These are phyloP conservation scores for Cantharis flavilabris DNA, from an alignment of 2,888 invertebrate species.

Conservation along the genomic window DNA sequence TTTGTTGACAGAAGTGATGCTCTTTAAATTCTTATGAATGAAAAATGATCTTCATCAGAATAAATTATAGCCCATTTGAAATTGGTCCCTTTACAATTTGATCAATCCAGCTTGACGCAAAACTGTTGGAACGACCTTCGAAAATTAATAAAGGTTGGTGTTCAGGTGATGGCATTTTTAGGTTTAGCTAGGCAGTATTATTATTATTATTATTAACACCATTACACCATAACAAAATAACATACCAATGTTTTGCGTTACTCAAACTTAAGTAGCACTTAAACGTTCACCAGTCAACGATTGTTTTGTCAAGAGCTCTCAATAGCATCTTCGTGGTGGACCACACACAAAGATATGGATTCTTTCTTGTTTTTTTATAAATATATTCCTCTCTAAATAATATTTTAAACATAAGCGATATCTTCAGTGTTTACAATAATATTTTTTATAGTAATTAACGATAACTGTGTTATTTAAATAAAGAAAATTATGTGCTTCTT, in stretches of 20 bases:
- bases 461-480: neutral
- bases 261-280: slow-evolving; percentile 45
- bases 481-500: neutral
- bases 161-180: neutral
- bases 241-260: slow-evolving; percentile 21
- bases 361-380: slow-evolving; percentile 10
- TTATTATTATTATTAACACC: neutral
- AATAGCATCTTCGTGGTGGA: slow-evolving; percentile 35
- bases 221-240: neutral
- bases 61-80: slow-evolving; percentile 1
- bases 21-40: slow-evolving; percentile 28
- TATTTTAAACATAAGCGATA: neutral
- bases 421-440: neutral
- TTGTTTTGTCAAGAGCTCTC: slow-evolving; percentile 41
- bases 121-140: neutral
- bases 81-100: neutral
- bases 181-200: neutral
- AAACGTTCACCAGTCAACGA: slow-evolving; percentile 41
- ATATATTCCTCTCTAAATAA: neutral
- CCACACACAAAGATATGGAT: slow-evolving; percentile 38
- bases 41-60: slow-evolving; percentile 14
- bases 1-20: slow-evolving; percentile 40
- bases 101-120: neutral
- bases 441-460: neutral
- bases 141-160: neutral